phyloP scores from a whole-genome alignment of 2,888 invertebrate species.

The Penaeus monodon region DNA sequence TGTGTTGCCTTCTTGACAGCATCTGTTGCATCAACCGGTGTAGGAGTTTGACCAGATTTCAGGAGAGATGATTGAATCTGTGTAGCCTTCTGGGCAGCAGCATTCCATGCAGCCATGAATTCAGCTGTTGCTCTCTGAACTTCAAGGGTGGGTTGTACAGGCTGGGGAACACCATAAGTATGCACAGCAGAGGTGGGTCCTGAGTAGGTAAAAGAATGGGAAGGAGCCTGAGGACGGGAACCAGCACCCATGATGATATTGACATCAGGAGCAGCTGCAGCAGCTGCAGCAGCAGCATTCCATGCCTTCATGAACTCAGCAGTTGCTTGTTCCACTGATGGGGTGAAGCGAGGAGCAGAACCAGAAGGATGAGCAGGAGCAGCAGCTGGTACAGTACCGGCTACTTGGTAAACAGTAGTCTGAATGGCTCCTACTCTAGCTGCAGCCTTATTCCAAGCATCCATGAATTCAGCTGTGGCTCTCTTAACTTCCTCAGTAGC shows the following conservation, averaged over 20 bases:
- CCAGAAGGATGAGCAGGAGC: no score
- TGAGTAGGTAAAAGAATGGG: neutral
- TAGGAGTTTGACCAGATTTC: neutral
- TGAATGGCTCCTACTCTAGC: no score
- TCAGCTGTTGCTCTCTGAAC: neutral
- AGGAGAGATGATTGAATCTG: neutral
- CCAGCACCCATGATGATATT: slow-evolving; percentile 53
- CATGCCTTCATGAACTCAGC: slow-evolving; percentile 45
- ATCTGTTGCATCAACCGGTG: slow-evolving; percentile 18
- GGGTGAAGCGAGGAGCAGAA: no score
- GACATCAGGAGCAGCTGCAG: slow-evolving; percentile 52
- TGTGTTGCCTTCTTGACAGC: slow-evolving; percentile 31
- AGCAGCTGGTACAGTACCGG: no score
- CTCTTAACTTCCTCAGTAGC: no score
- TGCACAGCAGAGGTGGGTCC: neutral
- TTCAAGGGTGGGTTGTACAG: slow-evolving; percentile 13
- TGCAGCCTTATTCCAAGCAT: no score
- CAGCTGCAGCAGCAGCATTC: slow-evolving; percentile 52
- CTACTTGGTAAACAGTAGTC: no score
- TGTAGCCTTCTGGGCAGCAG: slow-evolving; percentile 13
- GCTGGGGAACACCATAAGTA: slow-evolving; percentile 1
- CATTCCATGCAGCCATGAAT: neutral
- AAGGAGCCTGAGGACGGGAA: neutral
- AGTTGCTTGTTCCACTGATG: slow-evolving; percentile 6
- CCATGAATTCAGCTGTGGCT: no score